These are phyloP conservation scores for Drosophila demipolita DNA, from an alignment of 2,888 invertebrate genomes.

Conservation along the genomic window DNA sequence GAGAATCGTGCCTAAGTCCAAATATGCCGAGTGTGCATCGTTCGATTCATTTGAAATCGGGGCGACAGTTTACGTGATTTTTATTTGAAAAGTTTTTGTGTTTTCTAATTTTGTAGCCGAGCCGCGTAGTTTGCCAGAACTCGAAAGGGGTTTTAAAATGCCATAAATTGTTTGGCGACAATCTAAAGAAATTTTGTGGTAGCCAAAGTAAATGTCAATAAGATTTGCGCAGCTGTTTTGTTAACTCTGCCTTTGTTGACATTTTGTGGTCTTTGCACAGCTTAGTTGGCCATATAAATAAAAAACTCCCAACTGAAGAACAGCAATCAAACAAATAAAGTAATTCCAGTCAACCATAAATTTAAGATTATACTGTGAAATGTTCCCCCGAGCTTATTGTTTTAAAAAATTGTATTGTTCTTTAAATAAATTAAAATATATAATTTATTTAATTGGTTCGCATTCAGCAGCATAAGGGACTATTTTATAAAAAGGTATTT, in stretches of 20 bases:
- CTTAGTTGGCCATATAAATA: slow-evolving; percentile 48
- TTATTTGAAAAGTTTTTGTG: slow-evolving; percentile 65
- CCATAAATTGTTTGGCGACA: slow-evolving; percentile 65
- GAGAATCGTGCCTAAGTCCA: slow-evolving; percentile 75
- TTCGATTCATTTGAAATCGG: slow-evolving; percentile 73
- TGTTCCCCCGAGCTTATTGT: background rate
- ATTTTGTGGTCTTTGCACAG: slow-evolving; percentile 62
- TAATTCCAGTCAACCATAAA: background rate
- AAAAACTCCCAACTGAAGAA: background rate
- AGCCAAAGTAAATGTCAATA: slow-evolving; percentile 36
- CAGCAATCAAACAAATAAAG: slow-evolving; percentile 15
- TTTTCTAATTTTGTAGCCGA: slow-evolving; percentile 67
- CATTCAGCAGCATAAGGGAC: background rate
- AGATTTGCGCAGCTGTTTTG: slow-evolving; percentile 70
- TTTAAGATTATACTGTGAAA: no score
- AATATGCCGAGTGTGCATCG: slow-evolving; percentile 44
- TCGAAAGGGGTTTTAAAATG: slow-evolving; percentile 70
- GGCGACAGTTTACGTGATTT: slow-evolving; percentile 79
- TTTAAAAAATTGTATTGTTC: background rate
- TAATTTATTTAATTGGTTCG: background rate
- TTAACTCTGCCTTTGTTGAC: slow-evolving; percentile 53
- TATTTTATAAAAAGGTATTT: background rate
- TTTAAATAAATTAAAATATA: background rate
- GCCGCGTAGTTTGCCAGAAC: slow-evolving; percentile 41
- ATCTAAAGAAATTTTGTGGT: slow-evolving; percentile 56